phyloP scores from a whole-genome alignment of 2,797 vertebrate species.

The Gallinago solitaria region DNA sequence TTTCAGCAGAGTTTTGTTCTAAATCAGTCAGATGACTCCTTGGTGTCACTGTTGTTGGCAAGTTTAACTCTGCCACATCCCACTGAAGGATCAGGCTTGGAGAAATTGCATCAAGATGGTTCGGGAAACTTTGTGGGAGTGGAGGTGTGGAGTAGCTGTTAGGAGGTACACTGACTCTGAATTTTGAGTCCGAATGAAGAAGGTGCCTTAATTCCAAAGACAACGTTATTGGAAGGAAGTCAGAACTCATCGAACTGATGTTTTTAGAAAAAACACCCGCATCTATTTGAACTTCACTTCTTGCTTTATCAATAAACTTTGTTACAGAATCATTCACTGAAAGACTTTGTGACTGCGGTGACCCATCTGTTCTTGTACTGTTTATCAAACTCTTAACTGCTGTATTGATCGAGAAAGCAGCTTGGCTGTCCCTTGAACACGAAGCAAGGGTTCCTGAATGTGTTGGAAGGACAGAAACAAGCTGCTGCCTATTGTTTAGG shows the following conservation, averaged over 20 bases:
- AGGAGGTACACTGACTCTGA: neutral
- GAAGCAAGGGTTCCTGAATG: neutral
- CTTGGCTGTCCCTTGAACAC: neutral
- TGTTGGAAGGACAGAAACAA: neutral
- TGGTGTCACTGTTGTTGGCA: neutral
- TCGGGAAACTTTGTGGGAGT: conserved; percentile 22
- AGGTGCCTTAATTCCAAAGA: conserved; percentile 7
- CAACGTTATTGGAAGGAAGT: neutral
- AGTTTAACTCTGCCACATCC: neutral
- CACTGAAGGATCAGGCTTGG: neutral
- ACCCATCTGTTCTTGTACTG: neutral
- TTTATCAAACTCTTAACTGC: neutral
- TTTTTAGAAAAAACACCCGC: neutral
- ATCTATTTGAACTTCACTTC: neutral
- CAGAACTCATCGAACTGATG: neutral
- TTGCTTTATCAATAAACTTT: neutral
- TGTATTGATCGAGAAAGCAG: neutral
- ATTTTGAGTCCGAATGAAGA: neutral
- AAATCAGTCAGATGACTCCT: neutral
- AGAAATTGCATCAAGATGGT: neutral
- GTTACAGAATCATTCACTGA: neutral
- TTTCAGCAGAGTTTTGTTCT: neutral
- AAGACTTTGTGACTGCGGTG: neutral
- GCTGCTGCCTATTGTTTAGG: neutral
- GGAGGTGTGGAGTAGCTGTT: neutral